Conservation (phyloP, 2,797 vertebrate species). For the Serranus cabrilla region DNA sequence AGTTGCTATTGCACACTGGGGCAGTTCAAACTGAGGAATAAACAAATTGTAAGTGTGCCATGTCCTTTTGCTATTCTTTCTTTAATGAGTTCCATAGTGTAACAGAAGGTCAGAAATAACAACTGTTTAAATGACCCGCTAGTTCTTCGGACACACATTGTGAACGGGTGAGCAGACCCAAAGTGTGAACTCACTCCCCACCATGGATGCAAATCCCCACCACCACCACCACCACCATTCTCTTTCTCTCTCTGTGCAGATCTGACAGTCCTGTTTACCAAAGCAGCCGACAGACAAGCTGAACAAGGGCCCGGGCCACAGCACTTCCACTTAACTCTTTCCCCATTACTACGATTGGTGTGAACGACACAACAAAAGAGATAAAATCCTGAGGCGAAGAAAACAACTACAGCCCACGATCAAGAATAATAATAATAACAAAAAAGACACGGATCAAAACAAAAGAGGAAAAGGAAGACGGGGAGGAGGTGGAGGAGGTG, state of each 20-base stretch:
- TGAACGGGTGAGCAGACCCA: constrained; percentile 32
- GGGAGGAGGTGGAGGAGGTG: constrained; percentile 1
- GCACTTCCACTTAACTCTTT: constrained; percentile 73
- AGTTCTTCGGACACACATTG: constrained; percentile 41
- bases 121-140: constrained; percentile 35
- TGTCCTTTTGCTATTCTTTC: constrained; percentile 6
- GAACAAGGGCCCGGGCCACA: constrained; percentile 70
- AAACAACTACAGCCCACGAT: constrained; percentile 64
- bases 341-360: constrained; percentile 79
- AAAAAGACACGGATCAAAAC: constrained; percentile 54
- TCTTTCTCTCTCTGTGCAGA: constrained; percentile 31
- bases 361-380: constrained; percentile 71
- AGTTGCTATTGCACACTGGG: not conserved
- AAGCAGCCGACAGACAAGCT: constrained; percentile 64
- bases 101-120: constrained; percentile 48
- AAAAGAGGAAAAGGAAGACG: constrained; percentile 49
- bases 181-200: constrained; percentile 61
- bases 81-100: constrained; percentile 6
- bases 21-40: constrained; percentile 1
- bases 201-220: constrained; percentile 48
- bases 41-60: not conserved
- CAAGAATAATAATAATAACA: constrained; percentile 66
- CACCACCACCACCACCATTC: not conserved
- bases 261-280: constrained; percentile 78
- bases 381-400: constrained; percentile 59